A percentile compares a stretch with the other conserved stretches of the same genome.
These are phyloP conservation scores for Drosophila rhopaloa DNA, from an alignment of 1,140 invertebrate genomes.

Conservation along the genomic window DNA sequence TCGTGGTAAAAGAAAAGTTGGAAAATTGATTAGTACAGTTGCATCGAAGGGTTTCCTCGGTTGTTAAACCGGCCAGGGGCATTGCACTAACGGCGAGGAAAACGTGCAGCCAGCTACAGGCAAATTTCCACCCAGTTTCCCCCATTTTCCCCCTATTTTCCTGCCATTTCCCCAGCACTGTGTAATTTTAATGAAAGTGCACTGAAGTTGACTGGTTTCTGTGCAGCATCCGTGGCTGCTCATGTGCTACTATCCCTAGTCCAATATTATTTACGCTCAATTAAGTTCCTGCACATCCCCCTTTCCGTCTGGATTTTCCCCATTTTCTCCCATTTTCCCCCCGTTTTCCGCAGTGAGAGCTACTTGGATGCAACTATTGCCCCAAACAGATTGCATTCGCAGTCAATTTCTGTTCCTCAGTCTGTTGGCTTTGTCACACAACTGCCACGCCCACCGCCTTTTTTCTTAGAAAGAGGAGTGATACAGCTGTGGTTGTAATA, in stretches of 20 bases:
- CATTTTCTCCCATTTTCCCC: not conserved
- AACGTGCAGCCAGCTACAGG: not conserved
- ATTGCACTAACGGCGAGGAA: slow-evolving; percentile 9
- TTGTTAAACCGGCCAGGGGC: not conserved
- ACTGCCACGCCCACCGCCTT: not conserved
- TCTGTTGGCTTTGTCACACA: slow-evolving; percentile 31
- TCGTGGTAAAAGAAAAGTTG: not conserved
- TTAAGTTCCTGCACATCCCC: slow-evolving; percentile 43
- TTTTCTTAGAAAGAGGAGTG: not conserved
- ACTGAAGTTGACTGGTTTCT: slow-evolving; percentile 33
- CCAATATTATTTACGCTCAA: slow-evolving; percentile 67
- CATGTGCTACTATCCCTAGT: slow-evolving; percentile 19
- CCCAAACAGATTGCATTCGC: slow-evolving; percentile 54
- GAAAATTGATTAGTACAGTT: slow-evolving; percentile 7
- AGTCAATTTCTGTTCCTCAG: slow-evolving; percentile 25
- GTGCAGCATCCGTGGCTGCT: slow-evolving; percentile 2
- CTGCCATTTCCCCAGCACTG: not conserved
- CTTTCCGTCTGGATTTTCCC: not conserved
- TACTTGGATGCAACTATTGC: slow-evolving; percentile 48
- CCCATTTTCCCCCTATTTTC: not conserved
- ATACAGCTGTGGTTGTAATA: not conserved
- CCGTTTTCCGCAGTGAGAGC: not conserved
- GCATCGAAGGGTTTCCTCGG: not conserved
- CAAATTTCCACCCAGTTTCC: not conserved
- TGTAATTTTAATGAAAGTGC: slow-evolving; percentile 35